Base-by-base conservation (phyloP, 2,113 vertebrate genomes). In the Hippocampus zosterae region DNA sequence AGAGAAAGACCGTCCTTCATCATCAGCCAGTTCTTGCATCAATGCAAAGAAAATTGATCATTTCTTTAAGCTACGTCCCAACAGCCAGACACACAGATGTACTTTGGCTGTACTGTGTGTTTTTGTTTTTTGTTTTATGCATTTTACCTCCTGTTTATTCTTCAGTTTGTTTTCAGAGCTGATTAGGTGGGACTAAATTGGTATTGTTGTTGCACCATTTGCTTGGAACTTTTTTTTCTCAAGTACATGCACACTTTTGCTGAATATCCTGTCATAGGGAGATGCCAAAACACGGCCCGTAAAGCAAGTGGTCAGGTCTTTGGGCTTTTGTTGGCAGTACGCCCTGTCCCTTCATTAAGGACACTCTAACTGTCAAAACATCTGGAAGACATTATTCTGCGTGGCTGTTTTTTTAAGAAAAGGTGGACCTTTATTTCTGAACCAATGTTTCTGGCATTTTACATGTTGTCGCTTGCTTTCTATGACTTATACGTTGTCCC, bases 381-480 rank as follows among this genome's bases (percentile, higher is more conserved):
- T 77, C 86, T 89, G 88, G 80, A 78, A 83, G 62, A 65, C 67
- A 87, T 91, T 87, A 81, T n/a, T 53, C 0, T 53, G 67, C 25
- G 33, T 72, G 81, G 77, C 25, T 27, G 25, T 75, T 63, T 65
- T 55, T 16, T 46, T 3, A 0, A 27, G 2, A 69, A 68, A 81
- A 72, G 21, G 33, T 42, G 18, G 27, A 37, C 76, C 61, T 76
- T 79, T 73, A 73, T 78, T 60, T 33, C 74, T 12, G 2, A 3
- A 73, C 70, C 69, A 27, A 67, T 71, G 61, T 48, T 42, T 19
- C n/a, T 21, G 74, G 50, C 72, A 70, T 56, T 78, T 82, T 79
- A 72, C 76, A 71, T 67, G 60, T 67, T 68, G 53, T 3, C 23
- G 76, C 61, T 70, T 37, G 9, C 62, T 65, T 56, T 72, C 40